phyloP scores from a whole-genome alignment of 2,113 vertebrate species.

The Motacilla alba region DNA sequence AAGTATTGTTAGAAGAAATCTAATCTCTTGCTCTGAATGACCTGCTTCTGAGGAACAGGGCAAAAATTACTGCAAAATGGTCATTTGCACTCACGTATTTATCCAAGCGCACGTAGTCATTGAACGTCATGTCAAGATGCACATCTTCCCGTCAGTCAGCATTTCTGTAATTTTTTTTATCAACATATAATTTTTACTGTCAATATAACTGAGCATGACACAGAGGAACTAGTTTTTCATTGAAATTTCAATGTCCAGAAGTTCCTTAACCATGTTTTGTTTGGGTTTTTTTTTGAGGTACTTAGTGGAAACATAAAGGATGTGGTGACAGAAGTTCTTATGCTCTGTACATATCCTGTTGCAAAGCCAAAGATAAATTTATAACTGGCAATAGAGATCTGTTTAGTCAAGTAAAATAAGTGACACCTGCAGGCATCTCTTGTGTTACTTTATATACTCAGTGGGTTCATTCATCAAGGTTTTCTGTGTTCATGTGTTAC shows the following conservation, averaged over 20 bases:
- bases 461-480: background rate
- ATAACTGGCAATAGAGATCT: background rate
- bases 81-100: background rate
- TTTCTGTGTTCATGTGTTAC: background rate
- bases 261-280: constrained; percentile 55
- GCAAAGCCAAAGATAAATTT: constrained; percentile 3
- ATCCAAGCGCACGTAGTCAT: background rate
- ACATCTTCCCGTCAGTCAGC: background rate
- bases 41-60: background rate
- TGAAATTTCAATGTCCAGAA: constrained; percentile 27
- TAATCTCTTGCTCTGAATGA: constrained; percentile 12
- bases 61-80: background rate
- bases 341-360: constrained; percentile 35
- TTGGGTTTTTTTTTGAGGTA: background rate
- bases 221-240: background rate
- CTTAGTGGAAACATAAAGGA: constrained; percentile 67
- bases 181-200: background rate
- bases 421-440: background rate
- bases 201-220: background rate
- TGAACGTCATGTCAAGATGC: background rate
- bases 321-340: constrained; percentile 14
- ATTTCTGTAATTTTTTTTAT: constrained; percentile 23
- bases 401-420: background rate
- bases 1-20: constrained; percentile 27
- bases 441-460: background rate